These are phyloP conservation scores for Porites cylindrica DNA, from an alignment of 92 coral and sea anemone species.

Conservation along the genomic window DNA sequence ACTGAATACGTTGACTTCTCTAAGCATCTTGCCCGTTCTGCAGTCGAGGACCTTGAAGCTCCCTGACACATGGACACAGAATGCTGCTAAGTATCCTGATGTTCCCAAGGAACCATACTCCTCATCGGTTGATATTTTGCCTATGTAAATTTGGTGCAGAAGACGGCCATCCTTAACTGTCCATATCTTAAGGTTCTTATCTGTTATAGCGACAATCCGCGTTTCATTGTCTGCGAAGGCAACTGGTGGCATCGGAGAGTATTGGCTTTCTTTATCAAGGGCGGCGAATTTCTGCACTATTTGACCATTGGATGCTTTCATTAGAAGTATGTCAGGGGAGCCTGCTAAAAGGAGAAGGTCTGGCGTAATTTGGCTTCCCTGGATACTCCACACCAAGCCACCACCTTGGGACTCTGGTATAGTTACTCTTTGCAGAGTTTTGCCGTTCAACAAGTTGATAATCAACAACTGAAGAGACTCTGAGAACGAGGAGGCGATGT, in stretches of 20 bases:
- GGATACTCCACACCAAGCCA: slow-evolving; percentile 67
- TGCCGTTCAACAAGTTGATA: slow-evolving; percentile 76
- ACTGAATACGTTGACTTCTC: slow-evolving; percentile 60
- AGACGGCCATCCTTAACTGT: slow-evolving; percentile 64
- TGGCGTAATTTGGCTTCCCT: slow-evolving; percentile 57
- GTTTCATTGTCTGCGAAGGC: slow-evolving; percentile 81
- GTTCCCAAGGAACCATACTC: slow-evolving; percentile 77
- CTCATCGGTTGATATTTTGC: slow-evolving; percentile 64
- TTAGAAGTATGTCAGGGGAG: slow-evolving; percentile 76
- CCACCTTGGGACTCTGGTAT: slow-evolving; percentile 82
- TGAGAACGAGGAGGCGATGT: slow-evolving; percentile 60
- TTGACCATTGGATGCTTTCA: slow-evolving; percentile 79
- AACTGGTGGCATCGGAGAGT: slow-evolving; percentile 77
- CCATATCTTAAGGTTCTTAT: slow-evolving; percentile 82
- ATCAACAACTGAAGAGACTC: slow-evolving; percentile 68
- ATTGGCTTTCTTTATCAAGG: slow-evolving; percentile 75
- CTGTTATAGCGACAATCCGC: slow-evolving; percentile 81
- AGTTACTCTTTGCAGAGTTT: slow-evolving; percentile 73
- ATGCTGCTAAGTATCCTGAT: slow-evolving; percentile 60
- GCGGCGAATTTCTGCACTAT: slow-evolving; percentile 73
- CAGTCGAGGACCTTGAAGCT: slow-evolving; percentile 67
- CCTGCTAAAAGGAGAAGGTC: slow-evolving; percentile 82
- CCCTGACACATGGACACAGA: slow-evolving; percentile 61
- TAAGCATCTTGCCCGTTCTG: slow-evolving; percentile 59
- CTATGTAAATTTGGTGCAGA: slow-evolving; percentile 71